phyloP scores from a whole-genome alignment of 2,113 vertebrate species.

The Budorcas taxicolor region DNA sequence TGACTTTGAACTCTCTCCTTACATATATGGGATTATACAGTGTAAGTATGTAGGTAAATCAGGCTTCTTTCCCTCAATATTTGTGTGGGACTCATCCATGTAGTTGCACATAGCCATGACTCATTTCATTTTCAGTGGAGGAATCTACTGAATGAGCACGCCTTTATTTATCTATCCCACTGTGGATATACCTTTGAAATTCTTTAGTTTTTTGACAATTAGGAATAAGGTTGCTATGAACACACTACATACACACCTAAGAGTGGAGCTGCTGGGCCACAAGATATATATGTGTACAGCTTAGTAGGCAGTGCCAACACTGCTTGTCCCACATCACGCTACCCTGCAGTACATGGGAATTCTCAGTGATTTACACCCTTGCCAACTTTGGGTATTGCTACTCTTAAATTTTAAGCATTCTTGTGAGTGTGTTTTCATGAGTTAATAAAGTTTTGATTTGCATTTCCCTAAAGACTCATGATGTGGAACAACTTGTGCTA shows the following conservation, averaged over 20 bases:
- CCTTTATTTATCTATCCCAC: neutral
- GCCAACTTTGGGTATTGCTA: neutral
- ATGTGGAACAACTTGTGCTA: neutral
- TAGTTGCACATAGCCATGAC: neutral
- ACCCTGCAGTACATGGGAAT: neutral
- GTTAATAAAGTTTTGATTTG: neutral
- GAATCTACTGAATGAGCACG: neutral
- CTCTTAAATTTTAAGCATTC: constrained; percentile 2
- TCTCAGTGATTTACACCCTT: neutral
- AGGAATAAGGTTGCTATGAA: neutral
- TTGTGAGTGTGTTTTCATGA: neutral
- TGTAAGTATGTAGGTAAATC: neutral
- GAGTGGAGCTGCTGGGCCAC: neutral
- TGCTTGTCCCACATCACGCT: neutral
- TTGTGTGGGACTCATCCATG: neutral
- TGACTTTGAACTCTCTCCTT: neutral
- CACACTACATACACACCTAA: neutral
- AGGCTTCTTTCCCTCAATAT: neutral
- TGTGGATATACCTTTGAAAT: neutral
- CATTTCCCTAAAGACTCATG: neutral
- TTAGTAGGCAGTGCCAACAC: neutral
- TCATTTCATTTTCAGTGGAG: neutral
- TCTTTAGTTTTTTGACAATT: neutral
- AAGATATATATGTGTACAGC: neutral
- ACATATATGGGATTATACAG: neutral